Base-by-base conservation (phyloP, 2,888 invertebrate genomes). In the Caenorhabditis parvicauda region DNA sequence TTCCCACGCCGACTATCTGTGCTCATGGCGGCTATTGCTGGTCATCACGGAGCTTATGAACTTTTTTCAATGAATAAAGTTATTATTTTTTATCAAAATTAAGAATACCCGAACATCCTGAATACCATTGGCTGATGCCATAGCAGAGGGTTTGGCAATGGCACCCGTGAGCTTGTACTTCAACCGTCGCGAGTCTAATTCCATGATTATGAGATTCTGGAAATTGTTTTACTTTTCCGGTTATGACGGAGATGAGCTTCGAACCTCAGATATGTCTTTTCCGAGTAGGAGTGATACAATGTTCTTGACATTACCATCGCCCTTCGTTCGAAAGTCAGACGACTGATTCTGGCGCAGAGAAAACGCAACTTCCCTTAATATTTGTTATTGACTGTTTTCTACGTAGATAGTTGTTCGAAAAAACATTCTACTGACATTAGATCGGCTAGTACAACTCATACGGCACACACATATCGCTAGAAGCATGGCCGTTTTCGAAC, bases 331-430 rank as follows among this genome's bases (percentile, higher is more conserved):
- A 19, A 68, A 67, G 44, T 67, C 67, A 22, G 52, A 58, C 3
- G 58, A 48, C 14, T 60, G 63, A 22, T 57, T 62, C 25, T 67
- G 64, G 3, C 64, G 58, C 5, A 72, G 54, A 0, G 64, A 55
- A 48, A 74, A 74, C 21, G 67, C 55, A 6, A 74, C 68, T 37
- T 70, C 70, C 17, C 73, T 73, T 42, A 17, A 62, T 57, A 43
- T 35, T 41, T 41, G 41, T n/a, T n/a, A 41, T 12, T 41, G 14
- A n/a, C 19, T n/a, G 1, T 19, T 19, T 22, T 14, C 1, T 38
- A n/a, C n/a, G n/a, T n/a, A n/a, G n/a, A n/a, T n/a, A n/a, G n/a
- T n/a, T n/a, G n/a, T n/a, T n/a, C n/a, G n/a, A n/a, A n/a, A n/a
- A n/a, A n/a, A n/a, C n/a, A n/a, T n/a, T n/a, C n/a, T n/a, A n/a